These are phyloP conservation scores for Ophioninae sp. DNA, from an alignment of 2,888 invertebrate species.

Conservation along the genomic window DNA sequence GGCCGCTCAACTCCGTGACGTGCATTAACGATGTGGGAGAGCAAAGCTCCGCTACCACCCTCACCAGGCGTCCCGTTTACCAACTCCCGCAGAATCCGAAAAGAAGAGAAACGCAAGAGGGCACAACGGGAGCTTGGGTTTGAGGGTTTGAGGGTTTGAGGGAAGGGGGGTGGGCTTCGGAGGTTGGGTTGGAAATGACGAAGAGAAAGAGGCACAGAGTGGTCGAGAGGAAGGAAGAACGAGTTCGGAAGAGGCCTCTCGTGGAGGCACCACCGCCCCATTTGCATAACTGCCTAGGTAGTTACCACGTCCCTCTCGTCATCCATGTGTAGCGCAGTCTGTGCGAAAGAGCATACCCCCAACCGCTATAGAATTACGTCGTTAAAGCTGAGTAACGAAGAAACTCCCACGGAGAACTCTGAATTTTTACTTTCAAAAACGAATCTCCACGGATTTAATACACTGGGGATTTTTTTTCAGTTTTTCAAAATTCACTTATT, in stretches of 20 bases:
- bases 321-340: conserved; percentile 47
- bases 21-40: conserved; percentile 52
- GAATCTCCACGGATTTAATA: background rate
- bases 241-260: conserved; percentile 21
- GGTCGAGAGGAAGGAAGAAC: background rate
- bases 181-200: background rate
- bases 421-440: conserved; percentile 22
- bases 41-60: conserved; percentile 21
- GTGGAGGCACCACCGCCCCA: conserved; percentile 25
- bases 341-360: conserved; percentile 35
- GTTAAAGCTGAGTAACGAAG: conserved; percentile 46
- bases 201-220: background rate
- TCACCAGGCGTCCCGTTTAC: background rate
- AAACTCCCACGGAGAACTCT: conserved; percentile 4
- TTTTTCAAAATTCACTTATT: no score
- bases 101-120: conserved; percentile 34
- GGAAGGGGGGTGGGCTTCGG: background rate
- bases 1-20: conserved; percentile 57
- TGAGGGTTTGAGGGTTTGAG: background rate
- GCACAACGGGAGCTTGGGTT: background rate
- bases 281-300: conserved; percentile 60
- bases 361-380: conserved; percentile 52
- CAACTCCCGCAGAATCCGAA: conserved; percentile 35
- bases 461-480: background rate
- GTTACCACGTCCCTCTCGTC: conserved; percentile 60